These are phyloP conservation scores for Chelonia mydas DNA, from an alignment of 2,797 vertebrate species.

Conservation along the genomic window DNA sequence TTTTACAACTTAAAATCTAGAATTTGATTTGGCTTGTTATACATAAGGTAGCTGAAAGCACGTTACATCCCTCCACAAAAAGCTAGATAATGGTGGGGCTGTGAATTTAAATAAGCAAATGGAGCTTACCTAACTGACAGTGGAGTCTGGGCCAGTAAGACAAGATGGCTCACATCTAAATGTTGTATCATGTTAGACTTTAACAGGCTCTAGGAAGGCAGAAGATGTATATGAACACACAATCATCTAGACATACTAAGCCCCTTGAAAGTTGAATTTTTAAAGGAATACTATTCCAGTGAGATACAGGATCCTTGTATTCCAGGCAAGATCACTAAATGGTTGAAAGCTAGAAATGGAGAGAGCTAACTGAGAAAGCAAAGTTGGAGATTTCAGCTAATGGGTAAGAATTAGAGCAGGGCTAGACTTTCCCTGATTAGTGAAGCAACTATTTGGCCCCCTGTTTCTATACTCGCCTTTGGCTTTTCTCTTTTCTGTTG, in stretches of 20 bases:
- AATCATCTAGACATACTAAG: background rate
- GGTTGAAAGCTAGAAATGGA: background rate
- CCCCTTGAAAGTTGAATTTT: background rate
- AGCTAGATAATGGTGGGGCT: background rate
- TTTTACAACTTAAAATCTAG: background rate
- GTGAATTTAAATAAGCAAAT: background rate
- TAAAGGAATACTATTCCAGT: background rate
- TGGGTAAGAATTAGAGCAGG: background rate
- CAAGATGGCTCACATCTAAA: background rate
- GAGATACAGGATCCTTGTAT: background rate
- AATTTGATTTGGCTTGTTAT: background rate
- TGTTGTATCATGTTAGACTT: background rate
- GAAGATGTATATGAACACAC: background rate
- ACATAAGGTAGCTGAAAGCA: background rate
- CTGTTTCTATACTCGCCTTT: background rate
- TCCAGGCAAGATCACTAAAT: background rate
- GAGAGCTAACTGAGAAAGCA: background rate
- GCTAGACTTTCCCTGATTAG: background rate
- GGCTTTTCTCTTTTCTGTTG: background rate
- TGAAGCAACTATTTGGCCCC: background rate
- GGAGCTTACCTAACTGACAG: too few relatives aligned
- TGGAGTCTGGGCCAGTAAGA: background rate
- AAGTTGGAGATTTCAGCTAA: background rate
- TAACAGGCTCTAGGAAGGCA: background rate
- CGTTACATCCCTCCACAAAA: background rate